These are phyloP conservation scores for Chymomyza amoena DNA, from an alignment of 2,888 invertebrate genomes.

Conservation along the genomic window DNA sequence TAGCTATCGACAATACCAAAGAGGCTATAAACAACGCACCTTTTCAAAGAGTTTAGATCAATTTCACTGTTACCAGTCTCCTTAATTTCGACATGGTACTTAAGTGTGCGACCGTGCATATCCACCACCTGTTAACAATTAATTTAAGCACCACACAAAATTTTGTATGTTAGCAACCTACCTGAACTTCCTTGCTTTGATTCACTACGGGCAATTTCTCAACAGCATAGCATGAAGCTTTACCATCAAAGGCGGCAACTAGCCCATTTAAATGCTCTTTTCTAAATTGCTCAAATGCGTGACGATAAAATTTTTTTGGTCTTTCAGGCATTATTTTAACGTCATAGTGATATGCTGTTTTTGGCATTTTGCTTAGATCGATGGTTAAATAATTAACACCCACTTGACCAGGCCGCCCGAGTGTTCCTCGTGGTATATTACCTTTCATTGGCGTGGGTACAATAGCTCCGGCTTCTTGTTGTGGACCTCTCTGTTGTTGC, in stretches of 20 bases:
- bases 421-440: conserved; percentile 63
- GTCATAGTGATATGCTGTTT: conserved; percentile 88
- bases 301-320: conserved; percentile 83
- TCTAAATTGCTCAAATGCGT: conserved; percentile 79
- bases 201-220: conserved; percentile 36
- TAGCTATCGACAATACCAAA: background rate
- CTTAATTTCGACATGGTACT: conserved; percentile 66
- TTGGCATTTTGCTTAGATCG: conserved; percentile 79
- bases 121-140: conserved; percentile 58
- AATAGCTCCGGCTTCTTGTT: conserved; percentile 1
- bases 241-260: conserved; percentile 86
- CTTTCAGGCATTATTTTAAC: conserved; percentile 85
- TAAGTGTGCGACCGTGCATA: conserved; percentile 43
- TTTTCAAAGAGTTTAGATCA: conserved; percentile 67
- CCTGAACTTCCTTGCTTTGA: conserved; percentile 56
- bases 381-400: conserved; percentile 85
- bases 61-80: conserved; percentile 58
- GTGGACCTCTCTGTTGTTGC: conserved; percentile 10
- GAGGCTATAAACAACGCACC: conserved; percentile 45
- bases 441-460: conserved; percentile 5
- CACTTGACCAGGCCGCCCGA: conserved; percentile 79
- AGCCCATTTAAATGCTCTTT: conserved; percentile 76
- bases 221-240: conserved; percentile 82
- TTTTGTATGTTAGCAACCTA: conserved; percentile 24
- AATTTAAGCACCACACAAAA: background rate